Percentiles rank a stretch among this genome's conserved stretches.
These are phyloP conservation scores for Pocillopora damicornis DNA, from an alignment of 64 coral and sea anemone species.

Conservation along the genomic window DNA sequence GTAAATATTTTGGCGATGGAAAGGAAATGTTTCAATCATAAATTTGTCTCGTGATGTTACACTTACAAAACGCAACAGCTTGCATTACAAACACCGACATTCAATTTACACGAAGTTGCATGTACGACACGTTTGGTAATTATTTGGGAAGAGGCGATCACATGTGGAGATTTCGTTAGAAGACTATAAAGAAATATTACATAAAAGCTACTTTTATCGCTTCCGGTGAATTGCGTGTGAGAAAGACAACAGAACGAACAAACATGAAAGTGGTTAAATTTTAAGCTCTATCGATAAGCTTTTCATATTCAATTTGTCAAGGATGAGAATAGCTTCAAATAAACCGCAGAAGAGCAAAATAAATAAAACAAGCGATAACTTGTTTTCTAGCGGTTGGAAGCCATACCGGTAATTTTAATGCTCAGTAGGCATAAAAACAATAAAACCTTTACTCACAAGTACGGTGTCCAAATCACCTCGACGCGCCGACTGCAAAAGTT, in stretches of 20 bases:
- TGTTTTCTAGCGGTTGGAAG: not conserved
- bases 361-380: not conserved
- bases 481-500: conserved; percentile 74
- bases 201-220: not conserved
- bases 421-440: not conserved
- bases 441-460: conserved; percentile 43
- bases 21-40: no score
- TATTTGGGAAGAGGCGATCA: not conserved
- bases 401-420: not conserved
- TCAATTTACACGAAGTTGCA: not conserved
- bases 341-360: not conserved
- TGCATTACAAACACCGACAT: no score
- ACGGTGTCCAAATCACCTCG: conserved; percentile 76
- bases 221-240: conserved; percentile 4
- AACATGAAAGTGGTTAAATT: no score
- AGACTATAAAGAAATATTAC: not conserved
- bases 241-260: not conserved
- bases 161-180: not conserved
- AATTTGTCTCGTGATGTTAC: no score
- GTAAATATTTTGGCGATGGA: no score
- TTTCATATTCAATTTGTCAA: not conserved
- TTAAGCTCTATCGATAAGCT: no score
- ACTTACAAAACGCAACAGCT: no score
- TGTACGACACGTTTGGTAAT: not conserved
- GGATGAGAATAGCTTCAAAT: not conserved